Evolutionary conservation across 2,797 vertebrate genomes (phyloP).

Genomic region (Huso huso): DNA sequence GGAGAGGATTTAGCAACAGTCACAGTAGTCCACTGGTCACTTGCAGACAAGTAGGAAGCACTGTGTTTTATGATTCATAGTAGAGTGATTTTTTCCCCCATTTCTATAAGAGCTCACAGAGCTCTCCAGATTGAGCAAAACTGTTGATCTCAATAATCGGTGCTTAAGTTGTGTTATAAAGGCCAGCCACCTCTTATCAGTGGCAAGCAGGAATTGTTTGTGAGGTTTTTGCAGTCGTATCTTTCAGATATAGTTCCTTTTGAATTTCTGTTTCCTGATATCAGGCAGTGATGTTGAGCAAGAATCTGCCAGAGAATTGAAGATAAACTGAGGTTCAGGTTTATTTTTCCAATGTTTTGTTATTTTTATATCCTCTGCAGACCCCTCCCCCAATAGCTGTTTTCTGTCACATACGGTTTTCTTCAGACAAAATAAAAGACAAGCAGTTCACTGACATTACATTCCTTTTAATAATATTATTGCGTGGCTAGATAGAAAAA

Average conservation of each 20-base stretch:
- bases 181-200: constrained; percentile 14
- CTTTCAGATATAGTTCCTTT: neutral
- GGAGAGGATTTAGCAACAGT: no score
- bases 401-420: neutral
- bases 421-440: constrained; percentile 28
- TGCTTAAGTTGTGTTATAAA: constrained; percentile 21
- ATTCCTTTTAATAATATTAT: constrained; percentile 23
- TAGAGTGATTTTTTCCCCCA: no score
- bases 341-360: constrained; percentile 7
- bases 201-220: constrained; percentile 20
- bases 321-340: constrained; percentile 1
- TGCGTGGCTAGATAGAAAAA: neutral
- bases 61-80: no score
- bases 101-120: no score
- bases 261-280: neutral
- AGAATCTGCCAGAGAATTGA: constrained; percentile 2
- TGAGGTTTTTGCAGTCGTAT: constrained; percentile 7
- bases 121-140: no score
- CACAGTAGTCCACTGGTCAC: no score
- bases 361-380: neutral
- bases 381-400: neutral
- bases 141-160: neutral
- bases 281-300: neutral
- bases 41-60: no score
- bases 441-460: constrained; percentile 26